Evolutionary conservation across 2,113 vertebrate species (phyloP).

Genomic region (Dicrurus megarhynchus): DNA sequence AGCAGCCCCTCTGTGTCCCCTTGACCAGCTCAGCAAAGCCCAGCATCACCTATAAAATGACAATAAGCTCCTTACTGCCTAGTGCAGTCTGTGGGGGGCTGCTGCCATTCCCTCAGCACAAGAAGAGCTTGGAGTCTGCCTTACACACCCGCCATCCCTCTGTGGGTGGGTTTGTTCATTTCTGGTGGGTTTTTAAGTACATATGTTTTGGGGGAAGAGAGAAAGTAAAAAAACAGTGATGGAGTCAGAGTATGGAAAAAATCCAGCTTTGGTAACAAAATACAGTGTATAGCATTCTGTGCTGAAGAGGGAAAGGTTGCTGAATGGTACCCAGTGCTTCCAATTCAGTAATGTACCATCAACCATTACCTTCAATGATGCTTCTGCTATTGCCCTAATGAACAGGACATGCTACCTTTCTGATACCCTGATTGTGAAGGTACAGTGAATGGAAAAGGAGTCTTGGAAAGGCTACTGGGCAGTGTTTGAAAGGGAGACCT

Average conservation of each 20-base stretch:
- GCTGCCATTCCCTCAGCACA: background rate
- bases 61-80: background rate
- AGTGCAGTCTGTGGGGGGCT: background rate
- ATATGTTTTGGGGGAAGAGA: slow-evolving; percentile 47
- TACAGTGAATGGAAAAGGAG: background rate
- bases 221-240: background rate
- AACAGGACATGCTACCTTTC: background rate
- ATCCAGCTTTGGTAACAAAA: background rate
- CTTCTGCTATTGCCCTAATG: background rate
- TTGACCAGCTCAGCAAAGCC: background rate
- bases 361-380: background rate
- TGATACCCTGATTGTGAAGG: background rate
- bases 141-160: background rate
- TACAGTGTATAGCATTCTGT: background rate
- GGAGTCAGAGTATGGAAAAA: slow-evolving; percentile 11
- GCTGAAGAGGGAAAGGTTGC: background rate
- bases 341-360: background rate
- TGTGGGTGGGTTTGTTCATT: slow-evolving; percentile 30
- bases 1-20: background rate
- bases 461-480: background rate
- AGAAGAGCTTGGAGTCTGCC: background rate
- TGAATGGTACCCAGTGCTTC: background rate
- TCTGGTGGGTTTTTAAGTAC: slow-evolving; percentile 15
- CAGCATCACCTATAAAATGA: background rate
- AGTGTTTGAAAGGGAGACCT: background rate